Conservation (phyloP, 2,797 vertebrate species). For the Phoebastria nigripes region DNA sequence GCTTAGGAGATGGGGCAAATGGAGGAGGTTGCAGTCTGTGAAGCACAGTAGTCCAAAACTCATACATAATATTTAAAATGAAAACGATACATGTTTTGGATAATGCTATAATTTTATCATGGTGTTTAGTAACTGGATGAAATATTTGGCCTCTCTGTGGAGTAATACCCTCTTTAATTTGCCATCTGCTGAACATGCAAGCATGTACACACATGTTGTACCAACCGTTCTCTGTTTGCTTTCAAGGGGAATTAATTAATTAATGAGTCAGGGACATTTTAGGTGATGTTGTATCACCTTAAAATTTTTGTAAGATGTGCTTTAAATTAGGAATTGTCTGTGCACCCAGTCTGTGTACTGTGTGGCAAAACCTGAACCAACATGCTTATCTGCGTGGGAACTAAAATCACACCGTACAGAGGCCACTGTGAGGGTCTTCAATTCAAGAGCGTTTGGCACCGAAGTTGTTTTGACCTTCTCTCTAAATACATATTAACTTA, state of each 20-base stretch:
- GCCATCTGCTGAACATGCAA: not conserved
- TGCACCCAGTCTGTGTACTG: not conserved
- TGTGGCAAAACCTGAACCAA: not conserved
- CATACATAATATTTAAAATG: not conserved
- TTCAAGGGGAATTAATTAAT: not conserved
- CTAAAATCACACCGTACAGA: not conserved
- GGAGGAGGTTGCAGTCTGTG: slow-evolving; percentile 10
- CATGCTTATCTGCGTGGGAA: not conserved
- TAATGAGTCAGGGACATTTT: not conserved
- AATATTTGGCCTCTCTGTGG: slow-evolving; percentile 13
- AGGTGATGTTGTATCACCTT: not conserved
- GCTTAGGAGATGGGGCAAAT: not conserved
- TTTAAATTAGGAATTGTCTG: not conserved
- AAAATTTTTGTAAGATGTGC: not conserved
- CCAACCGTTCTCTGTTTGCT: not conserved
- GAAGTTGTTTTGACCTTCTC: not conserved
- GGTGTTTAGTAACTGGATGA: not conserved
- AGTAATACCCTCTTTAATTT: slow-evolving; percentile 8
- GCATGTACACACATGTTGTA: not conserved
- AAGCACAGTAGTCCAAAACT: slow-evolving; percentile 25
- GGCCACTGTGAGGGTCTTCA: not conserved
- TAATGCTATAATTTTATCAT: not conserved
- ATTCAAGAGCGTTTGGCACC: not conserved
- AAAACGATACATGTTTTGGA: not conserved
- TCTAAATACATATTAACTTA: not conserved